A percentile compares a stretch with the other conserved stretches of the same genome.
phyloP scores from a whole-genome alignment of 2,113 vertebrate genomes.

The Diphyllodes magnificus region DNA sequence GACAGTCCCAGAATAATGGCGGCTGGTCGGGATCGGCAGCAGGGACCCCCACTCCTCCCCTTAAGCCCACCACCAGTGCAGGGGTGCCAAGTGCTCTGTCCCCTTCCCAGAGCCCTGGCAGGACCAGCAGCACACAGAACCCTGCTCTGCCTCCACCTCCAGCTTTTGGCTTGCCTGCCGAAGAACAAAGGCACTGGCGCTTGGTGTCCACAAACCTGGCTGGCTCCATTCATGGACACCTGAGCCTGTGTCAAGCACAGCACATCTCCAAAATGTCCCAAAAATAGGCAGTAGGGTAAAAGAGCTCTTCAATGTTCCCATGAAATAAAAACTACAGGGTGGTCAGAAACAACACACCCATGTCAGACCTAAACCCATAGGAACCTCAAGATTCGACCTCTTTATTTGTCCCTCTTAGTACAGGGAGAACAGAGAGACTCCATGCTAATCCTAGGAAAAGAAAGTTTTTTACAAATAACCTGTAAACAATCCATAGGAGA shows the following conservation, averaged over 20 bases:
- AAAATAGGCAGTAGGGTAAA: neutral
- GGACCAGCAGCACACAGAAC: neutral
- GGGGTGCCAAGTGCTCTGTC: neutral
- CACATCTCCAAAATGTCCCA: neutral
- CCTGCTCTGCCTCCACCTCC: neutral
- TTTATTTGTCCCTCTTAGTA: neutral
- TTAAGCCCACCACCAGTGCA: accelerated
- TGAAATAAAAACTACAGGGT: accelerated
- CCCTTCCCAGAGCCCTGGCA: neutral
- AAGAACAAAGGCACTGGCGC: neutral
- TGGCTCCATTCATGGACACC: neutral
- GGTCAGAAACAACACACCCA: neutral
- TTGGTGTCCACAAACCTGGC: neutral
- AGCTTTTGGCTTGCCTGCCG: neutral
- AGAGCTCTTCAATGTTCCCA: neutral
- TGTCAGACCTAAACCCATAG: neutral
- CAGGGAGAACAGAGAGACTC: neutral
- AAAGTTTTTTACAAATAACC: neutral
- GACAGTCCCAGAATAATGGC: accelerated
- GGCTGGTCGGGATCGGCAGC: neutral
- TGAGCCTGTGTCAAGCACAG: neutral
- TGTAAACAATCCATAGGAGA: no score
- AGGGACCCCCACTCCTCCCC: neutral
- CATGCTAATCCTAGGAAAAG: neutral
- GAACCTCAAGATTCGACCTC: neutral